Base-by-base conservation (phyloP, 2,797 vertebrate species). In the Typhlichthys subterraneus region DNA sequence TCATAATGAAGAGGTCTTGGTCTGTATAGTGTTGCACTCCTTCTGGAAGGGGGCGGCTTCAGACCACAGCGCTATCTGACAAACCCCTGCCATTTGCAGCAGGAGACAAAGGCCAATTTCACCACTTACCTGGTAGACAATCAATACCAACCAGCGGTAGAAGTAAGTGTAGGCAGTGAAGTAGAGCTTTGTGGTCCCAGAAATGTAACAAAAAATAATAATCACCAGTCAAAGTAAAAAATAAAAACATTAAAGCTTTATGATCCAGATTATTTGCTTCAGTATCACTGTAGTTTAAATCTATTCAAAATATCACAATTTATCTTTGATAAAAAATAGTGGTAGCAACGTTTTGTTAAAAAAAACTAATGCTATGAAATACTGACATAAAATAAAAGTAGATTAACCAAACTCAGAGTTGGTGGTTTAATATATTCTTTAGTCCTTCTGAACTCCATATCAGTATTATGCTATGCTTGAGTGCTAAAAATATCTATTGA, bases 21-120 rank as follows among this genome's bases (percentile, higher is more conserved):
- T 66, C 54, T 54, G 10, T 53, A 62, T 66, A 67, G 57, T 76
- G 65, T 59, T 63, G 64, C 59, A 48, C 66, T 63, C 67, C 67
- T 68, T 81, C 56, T 58, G 53, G 31, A 23, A 46, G 19, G 60
- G 45, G 52, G 42, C 12, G 42, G 61, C 31, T 17, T 42, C 33
- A 67, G 70, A 81, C 59, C 72, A 76, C 59, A 70, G 66, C 53
- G 72, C 45, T 65, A 71, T 83, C 80, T 84, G 69, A 73, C 64
- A 77, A 66, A 82, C 63, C 63, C 73, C 71, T 74, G 58, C 69
- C 64, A 29, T 29, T 29, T 29, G 61, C 70, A 69, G 76, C 70
- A 67, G 72, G 65, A 85, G 69, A 89, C 79, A 88, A 87, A 86
- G 82, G 68, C 63, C 70, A 76, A 85, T 84, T 86, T 82, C 84